Base-by-base conservation (phyloP, 2,888 invertebrate species). In the Troglohyphantes excavatus region DNA sequence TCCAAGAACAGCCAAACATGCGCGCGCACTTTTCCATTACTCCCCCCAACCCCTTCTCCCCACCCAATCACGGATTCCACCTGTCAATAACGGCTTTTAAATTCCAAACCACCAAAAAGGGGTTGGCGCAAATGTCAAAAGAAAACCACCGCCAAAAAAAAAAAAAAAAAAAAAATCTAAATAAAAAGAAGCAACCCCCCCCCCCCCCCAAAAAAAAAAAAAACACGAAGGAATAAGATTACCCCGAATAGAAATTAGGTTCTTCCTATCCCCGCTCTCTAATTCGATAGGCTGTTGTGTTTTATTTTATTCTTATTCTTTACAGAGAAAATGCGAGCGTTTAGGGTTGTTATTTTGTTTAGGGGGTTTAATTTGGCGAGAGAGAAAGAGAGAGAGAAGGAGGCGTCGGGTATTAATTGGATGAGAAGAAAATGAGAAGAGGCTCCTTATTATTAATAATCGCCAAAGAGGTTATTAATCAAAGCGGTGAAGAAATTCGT, bases 81-180 rank as follows among this genome's bases (percentile, higher is more conserved):
- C 88, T 89, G 88, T 89, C 88, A 89, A 89, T 89, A 89, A 89
- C 88, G 88, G 88, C 88, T 89, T 89, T 89, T 89, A 89, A 89
- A 89, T 89, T 89, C 88, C 82, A 75, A 88, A 88, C 81, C 81
- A 68, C 39, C 39, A 39, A 73, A 81, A 53, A 78, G 81, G 67
- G 87, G 81, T 70, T 86, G 82, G 68, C 82, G 75, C 73, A 43
- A 27, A 82, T 89, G 88, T 89, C 88, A 89, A 76, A 76, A 63
- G 81, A 88, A 88, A 88, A 72, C n/a, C 61, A 43, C 39, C 68
- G 81, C 29, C 65, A 59, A 59, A 23, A 76, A 68, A 19, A 29
- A 61, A 61, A 27, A 29, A 9, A 72, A 43, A 43, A 21, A 23
- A 67, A 59, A 68, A 19, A 67, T 67, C 33, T n/a, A 23, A 46